Percentiles rank a stretch among this genome's conserved stretches.
Evolutionary conservation across 2,113 vertebrate genomes (phyloP).

Genomic region (Poeciliopsis occidentalis): DNA sequence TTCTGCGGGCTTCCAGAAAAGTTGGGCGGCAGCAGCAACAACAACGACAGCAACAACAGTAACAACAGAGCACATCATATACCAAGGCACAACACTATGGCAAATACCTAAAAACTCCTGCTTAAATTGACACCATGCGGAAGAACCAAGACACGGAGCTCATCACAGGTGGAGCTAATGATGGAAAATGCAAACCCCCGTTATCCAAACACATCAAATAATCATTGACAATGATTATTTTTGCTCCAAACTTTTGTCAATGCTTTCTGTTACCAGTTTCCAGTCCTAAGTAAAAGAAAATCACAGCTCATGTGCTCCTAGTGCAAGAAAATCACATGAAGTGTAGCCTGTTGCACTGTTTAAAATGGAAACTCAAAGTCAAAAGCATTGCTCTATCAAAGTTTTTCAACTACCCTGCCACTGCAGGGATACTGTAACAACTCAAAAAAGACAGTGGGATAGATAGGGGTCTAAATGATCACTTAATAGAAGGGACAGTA

Average conservation of each 20-base stretch:
- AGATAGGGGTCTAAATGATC: neutral
- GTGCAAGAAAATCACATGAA: constrained; percentile 2
- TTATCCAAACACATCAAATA: constrained; percentile 77
- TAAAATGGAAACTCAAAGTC: constrained; percentile 46
- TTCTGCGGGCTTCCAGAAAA: constrained; percentile 82
- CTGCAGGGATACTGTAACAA: neutral
- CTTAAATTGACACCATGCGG: constrained; percentile 22
- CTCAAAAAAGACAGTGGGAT: neutral
- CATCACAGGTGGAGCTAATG: constrained; percentile 3
- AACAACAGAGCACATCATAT: constrained; percentile 81
- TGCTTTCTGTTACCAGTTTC: constrained; percentile 68
- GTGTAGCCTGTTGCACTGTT: neutral
- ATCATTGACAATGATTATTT: constrained; percentile 63
- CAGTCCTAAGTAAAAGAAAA: constrained; percentile 1
- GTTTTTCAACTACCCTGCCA: constrained; percentile 10
- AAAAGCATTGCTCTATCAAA: constrained; percentile 59
- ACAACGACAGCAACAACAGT: constrained; percentile 67
- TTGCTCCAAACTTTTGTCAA: constrained; percentile 38
- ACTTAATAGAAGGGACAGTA: neutral
- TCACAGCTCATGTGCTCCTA: neutral
- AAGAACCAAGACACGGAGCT: constrained; percentile 10
- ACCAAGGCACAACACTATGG: constrained; percentile 73
- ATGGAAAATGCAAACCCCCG: constrained; percentile 68
- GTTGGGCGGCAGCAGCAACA: constrained; percentile 79
- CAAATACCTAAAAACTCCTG: constrained; percentile 42